Evolutionary conservation across 1,140 invertebrate genomes (phyloP).

Genomic region (Ridgeia piscesae): DNA sequence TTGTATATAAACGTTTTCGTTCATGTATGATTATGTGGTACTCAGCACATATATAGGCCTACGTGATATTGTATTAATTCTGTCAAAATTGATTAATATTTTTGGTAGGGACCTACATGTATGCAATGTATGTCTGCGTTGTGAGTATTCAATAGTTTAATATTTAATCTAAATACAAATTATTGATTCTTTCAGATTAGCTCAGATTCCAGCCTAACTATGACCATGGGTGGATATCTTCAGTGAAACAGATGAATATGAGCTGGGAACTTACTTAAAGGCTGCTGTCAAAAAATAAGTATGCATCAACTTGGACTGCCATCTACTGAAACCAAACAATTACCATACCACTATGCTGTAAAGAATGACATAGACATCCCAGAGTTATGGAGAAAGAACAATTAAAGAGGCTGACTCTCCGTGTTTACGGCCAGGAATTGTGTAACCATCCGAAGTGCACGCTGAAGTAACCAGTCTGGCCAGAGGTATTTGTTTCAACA

Average conservation of each 20-base stretch:
- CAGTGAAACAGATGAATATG: conserved; percentile 7
- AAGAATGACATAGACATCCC: conserved; percentile 19
- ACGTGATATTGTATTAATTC: no score
- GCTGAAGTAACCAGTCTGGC: no score
- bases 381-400: conserved; percentile 3
- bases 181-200: no score
- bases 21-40: no score
- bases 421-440: conserved; percentile 52
- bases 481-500: conserved; percentile 61
- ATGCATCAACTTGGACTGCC: background rate
- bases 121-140: no score
- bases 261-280: background rate
- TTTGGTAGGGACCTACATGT: no score
- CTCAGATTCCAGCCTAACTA: conserved; percentile 16
- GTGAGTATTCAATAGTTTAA: no score
- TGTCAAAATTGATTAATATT: no score
- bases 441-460: conserved; percentile 41
- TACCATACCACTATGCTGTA: conserved; percentile 15
- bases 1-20: no score
- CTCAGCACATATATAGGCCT: no score
- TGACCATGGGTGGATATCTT: no score
- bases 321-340: background rate
- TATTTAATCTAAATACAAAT: no score
- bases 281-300: background rate
- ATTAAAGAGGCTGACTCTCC: conserved; percentile 54